Evolutionary conservation across 2,113 vertebrate genomes (phyloP).

Genomic region (Callionymus lyra): DNA sequence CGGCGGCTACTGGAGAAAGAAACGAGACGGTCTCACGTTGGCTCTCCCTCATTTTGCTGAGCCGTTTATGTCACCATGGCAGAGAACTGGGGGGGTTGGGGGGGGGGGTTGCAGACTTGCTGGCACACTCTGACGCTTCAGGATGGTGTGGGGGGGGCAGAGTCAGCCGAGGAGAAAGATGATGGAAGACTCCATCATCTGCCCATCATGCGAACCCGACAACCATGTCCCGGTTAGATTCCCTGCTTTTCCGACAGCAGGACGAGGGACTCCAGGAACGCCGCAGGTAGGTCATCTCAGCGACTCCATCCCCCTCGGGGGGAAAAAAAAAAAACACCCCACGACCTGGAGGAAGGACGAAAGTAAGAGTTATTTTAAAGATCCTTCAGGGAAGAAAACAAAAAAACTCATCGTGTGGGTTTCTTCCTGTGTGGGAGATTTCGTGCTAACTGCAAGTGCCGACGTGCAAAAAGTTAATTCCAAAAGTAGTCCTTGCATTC

Average conservation of each 20-base stretch:
- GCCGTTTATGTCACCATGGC: slow-evolving; percentile 98
- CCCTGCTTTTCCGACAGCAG: slow-evolving; percentile 40
- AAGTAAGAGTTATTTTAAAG: not conserved
- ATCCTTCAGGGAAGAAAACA: not conserved
- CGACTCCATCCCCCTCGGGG: slow-evolving; percentile 30
- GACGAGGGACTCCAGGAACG: slow-evolving; percentile 38
- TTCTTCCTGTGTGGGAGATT: slow-evolving; percentile 37
- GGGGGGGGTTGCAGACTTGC: slow-evolving; percentile 45
- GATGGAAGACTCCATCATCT: slow-evolving; percentile 58
- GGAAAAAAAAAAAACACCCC: slow-evolving; percentile 6
- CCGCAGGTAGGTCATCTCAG: slow-evolving; percentile 59
- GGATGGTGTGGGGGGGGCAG: slow-evolving; percentile 43
- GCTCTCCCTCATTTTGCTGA: slow-evolving; percentile 63
- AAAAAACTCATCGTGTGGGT: slow-evolving; percentile 32
- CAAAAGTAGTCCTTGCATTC: slow-evolving; percentile 39
- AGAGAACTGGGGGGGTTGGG: slow-evolving; percentile 71
- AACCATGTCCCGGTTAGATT: slow-evolving; percentile 34
- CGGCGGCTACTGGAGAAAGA: slow-evolving; percentile 61
- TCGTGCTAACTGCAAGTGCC: slow-evolving; percentile 20
- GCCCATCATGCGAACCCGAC: slow-evolving; percentile 50
- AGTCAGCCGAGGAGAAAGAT: slow-evolving; percentile 42
- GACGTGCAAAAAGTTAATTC: slow-evolving; percentile 39
- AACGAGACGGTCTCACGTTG: slow-evolving; percentile 36
- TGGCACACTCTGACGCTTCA: slow-evolving; percentile 40
- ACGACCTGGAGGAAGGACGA: slow-evolving; percentile 40